phyloP scores from a whole-genome alignment of 2,888 invertebrate species.

The Dryocosmus kuriphilus region DNA sequence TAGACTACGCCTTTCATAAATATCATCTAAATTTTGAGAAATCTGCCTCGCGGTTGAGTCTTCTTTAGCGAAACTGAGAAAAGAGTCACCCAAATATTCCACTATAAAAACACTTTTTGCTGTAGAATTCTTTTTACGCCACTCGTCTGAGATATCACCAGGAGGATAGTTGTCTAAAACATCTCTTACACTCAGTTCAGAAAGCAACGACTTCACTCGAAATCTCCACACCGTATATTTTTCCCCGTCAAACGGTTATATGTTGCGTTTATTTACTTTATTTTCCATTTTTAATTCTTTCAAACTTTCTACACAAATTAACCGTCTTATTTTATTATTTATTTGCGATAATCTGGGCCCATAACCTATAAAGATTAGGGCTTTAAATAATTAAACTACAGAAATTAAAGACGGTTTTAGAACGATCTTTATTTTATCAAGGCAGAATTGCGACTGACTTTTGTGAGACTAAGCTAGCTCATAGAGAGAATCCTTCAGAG shows the following conservation, averaged over 20 bases:
- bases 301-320: no score
- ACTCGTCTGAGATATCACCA: no score
- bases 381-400: no score
- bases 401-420: no score
- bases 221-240: constrained; percentile 20
- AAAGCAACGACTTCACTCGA: neutral
- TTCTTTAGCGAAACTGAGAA: constrained; percentile 39
- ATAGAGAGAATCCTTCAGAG: no score
- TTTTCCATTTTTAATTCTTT: neutral
- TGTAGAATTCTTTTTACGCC: neutral
- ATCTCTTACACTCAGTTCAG: neutral
- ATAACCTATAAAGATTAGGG: no score
- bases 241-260: constrained; percentile 14
- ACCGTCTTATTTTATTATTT: no score
- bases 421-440: no score
- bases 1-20: constrained; percentile 56
- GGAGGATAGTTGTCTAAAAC: constrained; percentile 13
- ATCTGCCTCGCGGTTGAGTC: constrained; percentile 46
- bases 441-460: no score
- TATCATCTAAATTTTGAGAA: no score
- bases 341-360: no score
- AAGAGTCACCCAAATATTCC: constrained; percentile 44
- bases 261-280: constrained; percentile 3
- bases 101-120: constrained; percentile 46
- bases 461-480: no score